phyloP scores from a whole-genome alignment of 2,113 vertebrate species.

The Mus spicilegus region DNA sequence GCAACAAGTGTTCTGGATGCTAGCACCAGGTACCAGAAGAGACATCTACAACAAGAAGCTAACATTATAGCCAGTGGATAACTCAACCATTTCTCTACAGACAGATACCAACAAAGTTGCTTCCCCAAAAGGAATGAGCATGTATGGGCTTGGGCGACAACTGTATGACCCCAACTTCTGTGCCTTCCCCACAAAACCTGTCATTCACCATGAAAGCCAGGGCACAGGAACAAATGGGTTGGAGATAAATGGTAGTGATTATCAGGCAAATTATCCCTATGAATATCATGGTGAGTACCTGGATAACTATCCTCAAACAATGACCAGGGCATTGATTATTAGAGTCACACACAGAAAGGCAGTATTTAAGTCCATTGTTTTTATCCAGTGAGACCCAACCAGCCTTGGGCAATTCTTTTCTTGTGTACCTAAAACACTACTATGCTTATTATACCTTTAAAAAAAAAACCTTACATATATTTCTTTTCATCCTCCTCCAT shows the following conservation, averaged over 20 bases:
- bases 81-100: slow-evolving; percentile 97
- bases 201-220: slow-evolving; percentile 96
- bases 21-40: slow-evolving; percentile 95
- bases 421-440: slow-evolving; percentile 88
- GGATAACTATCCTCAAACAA: slow-evolving; percentile 90
- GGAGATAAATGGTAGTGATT: slow-evolving; percentile 98
- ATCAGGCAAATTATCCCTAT: slow-evolving; percentile 96
- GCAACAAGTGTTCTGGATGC: slow-evolving; percentile 89
- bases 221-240: slow-evolving; percentile 97
- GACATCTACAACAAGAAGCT: slow-evolving; percentile 98
- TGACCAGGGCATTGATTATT: slow-evolving; percentile 96
- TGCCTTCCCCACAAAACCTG: slow-evolving; percentile 91
- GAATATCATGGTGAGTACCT: slow-evolving; percentile 93
- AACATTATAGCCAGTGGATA: slow-evolving; percentile 93
- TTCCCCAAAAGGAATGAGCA: slow-evolving; percentile 97
- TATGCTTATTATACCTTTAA: slow-evolving; percentile 86
- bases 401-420: slow-evolving; percentile 92
- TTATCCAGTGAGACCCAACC: slow-evolving; percentile 91
- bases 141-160: slow-evolving; percentile 96
- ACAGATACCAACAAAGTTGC: slow-evolving; percentile 99
- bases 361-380: slow-evolving; percentile 90
- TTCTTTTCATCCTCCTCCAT: slow-evolving; percentile 87
- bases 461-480: slow-evolving; percentile 89
- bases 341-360: slow-evolving; percentile 81
- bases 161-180: slow-evolving; percentile 98